Conservation (phyloP, 2,797 vertebrate genomes). For the Pipistrellus kuhlii region DNA sequence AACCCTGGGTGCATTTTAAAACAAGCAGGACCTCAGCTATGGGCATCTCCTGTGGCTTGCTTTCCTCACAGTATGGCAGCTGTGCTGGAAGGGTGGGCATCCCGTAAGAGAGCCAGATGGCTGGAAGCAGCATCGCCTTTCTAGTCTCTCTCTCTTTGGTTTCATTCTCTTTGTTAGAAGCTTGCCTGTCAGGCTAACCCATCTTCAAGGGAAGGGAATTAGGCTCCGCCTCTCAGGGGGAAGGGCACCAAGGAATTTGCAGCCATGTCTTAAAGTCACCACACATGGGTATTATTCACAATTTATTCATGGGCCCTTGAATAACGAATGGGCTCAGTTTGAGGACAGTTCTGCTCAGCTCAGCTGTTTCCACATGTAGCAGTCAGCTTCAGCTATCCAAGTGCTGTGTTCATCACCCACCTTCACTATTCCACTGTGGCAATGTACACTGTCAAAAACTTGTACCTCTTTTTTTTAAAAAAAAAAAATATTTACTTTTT, state of each 20-base stretch:
- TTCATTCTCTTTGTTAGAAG: neutral
- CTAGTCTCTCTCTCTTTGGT: neutral
- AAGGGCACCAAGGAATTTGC: neutral
- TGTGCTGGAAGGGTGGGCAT: neutral
- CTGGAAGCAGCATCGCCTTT: rapidly evolving
- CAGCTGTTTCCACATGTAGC: neutral
- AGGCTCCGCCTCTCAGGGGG: neutral
- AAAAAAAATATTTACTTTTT: too few species aligned
- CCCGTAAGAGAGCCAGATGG: neutral
- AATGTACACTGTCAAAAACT: neutral
- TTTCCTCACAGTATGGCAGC: constrained; percentile 25
- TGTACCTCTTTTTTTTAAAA: neutral
- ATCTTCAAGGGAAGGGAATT: neutral
- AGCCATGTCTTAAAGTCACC: neutral
- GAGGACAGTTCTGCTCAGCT: neutral
- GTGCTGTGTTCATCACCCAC: neutral
- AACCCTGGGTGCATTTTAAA: neutral
- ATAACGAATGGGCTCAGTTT: neutral
- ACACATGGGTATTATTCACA: neutral
- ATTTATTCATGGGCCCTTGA: neutral
- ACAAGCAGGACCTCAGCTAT: neutral
- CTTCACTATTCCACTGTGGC: neutral
- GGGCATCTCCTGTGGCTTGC: neutral
- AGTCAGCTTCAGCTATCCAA: neutral
- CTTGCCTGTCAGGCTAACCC: neutral